These are phyloP conservation scores for Diuraphis noxia DNA, from an alignment of 1,140 invertebrate genomes.

Conservation along the genomic window DNA sequence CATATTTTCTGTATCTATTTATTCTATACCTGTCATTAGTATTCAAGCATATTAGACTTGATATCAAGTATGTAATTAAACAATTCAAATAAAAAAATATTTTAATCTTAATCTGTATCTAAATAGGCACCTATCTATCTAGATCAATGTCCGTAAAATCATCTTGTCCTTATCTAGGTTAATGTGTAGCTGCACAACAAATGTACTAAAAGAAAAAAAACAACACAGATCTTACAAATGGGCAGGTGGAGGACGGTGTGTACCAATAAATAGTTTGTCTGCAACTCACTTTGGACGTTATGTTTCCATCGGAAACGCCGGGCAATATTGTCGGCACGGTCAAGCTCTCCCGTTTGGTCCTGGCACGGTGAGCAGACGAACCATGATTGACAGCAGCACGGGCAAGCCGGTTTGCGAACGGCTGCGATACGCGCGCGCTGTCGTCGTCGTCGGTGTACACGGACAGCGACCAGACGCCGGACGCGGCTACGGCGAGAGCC, in stretches of 20 bases:
- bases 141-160: background rate
- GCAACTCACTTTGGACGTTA: constrained; percentile 27
- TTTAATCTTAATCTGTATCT: background rate
- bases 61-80: background rate
- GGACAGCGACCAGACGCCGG: background rate
- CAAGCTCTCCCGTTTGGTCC: background rate
- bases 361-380: background rate
- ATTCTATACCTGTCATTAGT: background rate
- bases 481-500: background rate
- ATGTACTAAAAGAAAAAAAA: no score
- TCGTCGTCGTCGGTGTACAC: background rate
- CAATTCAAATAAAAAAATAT: background rate
- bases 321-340: background rate
- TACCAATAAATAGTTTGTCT: background rate
- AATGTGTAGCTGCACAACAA: background rate
- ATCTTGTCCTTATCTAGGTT: background rate
- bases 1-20: background rate
- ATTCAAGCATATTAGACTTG: background rate
- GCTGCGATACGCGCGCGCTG: no score
- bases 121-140: background rate
- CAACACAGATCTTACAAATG: background rate
- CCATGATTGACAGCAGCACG: no score
- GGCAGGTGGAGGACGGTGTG: background rate
- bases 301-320: background rate
- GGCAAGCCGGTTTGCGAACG: background rate